Evolutionary conservation across 2,113 vertebrate genomes (phyloP), one percentile per base, ranked within the genome.

Genomic region (Salvator merianae): DNA sequence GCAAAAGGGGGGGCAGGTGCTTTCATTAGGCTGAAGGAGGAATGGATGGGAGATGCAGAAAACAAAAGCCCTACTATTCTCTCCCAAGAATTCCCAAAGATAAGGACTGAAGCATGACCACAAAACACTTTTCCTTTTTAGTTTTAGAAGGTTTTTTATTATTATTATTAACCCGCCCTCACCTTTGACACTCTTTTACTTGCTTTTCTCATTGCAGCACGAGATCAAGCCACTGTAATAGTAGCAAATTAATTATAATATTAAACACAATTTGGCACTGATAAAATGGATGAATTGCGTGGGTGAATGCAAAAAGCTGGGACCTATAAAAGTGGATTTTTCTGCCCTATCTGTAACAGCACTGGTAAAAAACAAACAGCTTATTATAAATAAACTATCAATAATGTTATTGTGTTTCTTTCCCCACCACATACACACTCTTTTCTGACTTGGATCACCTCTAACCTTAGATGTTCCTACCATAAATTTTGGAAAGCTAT

Each of bases 1-100:
- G 7, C 12, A 79, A 79, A 77, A 1, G 5, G 40, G n/a, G 84
- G 50, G 34, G 62, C 65, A 63, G 70, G 66, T 65, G 66, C 53
- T 79, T 89, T 73, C 79, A 78, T 79, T 16, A 86, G 7, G 9
- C 26, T 36, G 20, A 36, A 63, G 43, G 50, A 66, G 62, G 38
- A 55, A 68, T 81, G 6, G 7, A 32, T 73, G 43, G n/a, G 59
- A 79, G 72, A 38, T 26, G 63, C 62, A 79, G 62, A 75, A 86
- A 86, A 53, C 77, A 87, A 89, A 90, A 70, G 8, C 62, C 20
- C 62, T 86, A 53, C 40, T 81, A 59, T 77, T 86, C 87, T 30
- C 76, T 71, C 40, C 74, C 32, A 20, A 77, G 77, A 62, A 63
- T 59, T 68, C 70, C 81, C 79, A n/a, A 59, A 77, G 55, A 59